Evolutionary conservation across 2,113 vertebrate species (phyloP).

Genomic region (Spizaetus ornatus): DNA sequence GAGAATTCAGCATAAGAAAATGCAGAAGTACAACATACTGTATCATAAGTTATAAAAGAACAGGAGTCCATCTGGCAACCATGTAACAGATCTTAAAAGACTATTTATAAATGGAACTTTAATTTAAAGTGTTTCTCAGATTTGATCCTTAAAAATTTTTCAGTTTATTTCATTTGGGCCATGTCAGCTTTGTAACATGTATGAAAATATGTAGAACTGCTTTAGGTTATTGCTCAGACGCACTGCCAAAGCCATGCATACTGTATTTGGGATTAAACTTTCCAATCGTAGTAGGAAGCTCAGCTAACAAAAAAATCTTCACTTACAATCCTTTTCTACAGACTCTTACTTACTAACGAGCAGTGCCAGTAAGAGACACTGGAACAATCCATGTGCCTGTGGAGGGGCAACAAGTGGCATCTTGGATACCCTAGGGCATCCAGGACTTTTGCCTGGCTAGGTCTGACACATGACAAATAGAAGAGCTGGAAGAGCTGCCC

Average conservation of each 20-base stretch:
- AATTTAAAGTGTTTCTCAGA: conserved; percentile 54
- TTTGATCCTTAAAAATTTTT: neutral
- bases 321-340: neutral
- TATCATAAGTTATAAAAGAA: conserved; percentile 47
- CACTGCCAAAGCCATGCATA: neutral
- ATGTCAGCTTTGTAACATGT: neutral
- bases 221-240: conserved; percentile 3
- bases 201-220: neutral
- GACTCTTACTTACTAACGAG: neutral
- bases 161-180: conserved; percentile 24
- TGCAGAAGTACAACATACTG: conserved; percentile 11
- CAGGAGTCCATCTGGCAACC: conserved; percentile 68
- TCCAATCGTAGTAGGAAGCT: neutral
- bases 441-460: neutral
- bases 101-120: conserved; percentile 45
- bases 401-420: neutral
- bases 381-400: neutral
- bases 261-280: neutral
- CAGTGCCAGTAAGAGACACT: neutral
- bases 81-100: conserved; percentile 59
- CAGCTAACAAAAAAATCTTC: neutral
- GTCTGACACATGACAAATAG: neutral
- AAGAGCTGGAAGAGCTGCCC: neutral
- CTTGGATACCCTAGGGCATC: neutral
- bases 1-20: conserved; percentile 39